These are phyloP conservation scores for Eremophila alpestris DNA, from an alignment of 2,797 vertebrate species.

Conservation along the genomic window DNA sequence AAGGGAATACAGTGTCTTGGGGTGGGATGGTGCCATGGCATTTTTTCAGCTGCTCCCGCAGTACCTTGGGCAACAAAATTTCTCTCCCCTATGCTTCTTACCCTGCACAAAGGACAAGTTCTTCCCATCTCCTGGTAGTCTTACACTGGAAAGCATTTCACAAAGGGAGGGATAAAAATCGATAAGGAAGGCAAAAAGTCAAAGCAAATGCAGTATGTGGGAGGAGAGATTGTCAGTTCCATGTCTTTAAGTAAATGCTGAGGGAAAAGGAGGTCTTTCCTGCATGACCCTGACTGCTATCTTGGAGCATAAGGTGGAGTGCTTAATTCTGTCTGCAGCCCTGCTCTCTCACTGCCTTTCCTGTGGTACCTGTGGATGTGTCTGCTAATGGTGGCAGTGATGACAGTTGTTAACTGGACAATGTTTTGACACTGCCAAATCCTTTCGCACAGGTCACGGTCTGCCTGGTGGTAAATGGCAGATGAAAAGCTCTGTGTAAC, in stretches of 20 bases:
- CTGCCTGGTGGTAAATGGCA: not conserved
- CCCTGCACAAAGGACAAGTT: not conserved
- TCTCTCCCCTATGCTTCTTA: not conserved
- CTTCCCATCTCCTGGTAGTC: not conserved
- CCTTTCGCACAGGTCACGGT: not conserved
- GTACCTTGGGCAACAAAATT: not conserved
- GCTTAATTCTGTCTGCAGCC: not conserved
- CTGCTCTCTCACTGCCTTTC: not conserved
- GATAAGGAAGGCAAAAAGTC: not conserved
- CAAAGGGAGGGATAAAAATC: not conserved
- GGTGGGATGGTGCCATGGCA: not conserved
- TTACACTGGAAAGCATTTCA: not conserved
- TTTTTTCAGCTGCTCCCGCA: not conserved
- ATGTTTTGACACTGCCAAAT: not conserved
- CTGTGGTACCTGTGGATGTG: not conserved
- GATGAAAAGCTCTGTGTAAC: not conserved
- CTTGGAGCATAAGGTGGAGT: not conserved
- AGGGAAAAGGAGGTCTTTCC: not conserved
- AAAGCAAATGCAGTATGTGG: not conserved
- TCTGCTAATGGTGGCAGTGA: not conserved
- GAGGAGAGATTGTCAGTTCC: not conserved
- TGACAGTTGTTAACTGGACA: not conserved
- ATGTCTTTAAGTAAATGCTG: not conserved
- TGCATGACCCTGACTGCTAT: accelerated
- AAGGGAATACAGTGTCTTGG: not conserved